phyloP scores from a whole-genome alignment of 2,113 vertebrate genomes.

The Lamprotornis superbus region DNA sequence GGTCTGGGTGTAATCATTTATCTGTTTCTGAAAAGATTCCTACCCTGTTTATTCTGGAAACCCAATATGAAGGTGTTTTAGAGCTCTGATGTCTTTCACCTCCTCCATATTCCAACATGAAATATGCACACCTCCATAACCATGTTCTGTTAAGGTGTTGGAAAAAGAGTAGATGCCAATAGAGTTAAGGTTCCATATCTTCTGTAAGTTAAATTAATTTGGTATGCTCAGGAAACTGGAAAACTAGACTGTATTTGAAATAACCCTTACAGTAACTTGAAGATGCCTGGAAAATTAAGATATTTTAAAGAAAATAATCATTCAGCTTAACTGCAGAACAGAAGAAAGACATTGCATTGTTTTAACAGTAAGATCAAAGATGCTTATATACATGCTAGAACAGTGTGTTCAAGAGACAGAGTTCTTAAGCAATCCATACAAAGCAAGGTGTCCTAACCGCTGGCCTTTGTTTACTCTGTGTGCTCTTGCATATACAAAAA shows the following conservation, averaged over 20 bases:
- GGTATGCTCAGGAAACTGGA: background rate
- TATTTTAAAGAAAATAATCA: background rate
- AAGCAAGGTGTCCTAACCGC: background rate
- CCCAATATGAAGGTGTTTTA: background rate
- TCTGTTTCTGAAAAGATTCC: background rate
- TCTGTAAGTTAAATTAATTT: background rate
- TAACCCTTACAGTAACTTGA: background rate
- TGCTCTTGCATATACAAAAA: background rate
- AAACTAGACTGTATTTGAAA: background rate
- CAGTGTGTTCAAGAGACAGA: background rate
- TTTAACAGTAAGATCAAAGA: background rate
- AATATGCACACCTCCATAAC: background rate
- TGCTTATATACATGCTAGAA: background rate
- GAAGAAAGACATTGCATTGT: background rate
- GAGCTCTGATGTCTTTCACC: background rate
- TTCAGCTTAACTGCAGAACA: background rate
- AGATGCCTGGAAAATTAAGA: background rate
- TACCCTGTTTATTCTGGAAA: background rate
- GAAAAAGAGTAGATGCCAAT: background rate
- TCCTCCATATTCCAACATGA: background rate
- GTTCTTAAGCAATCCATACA: background rate
- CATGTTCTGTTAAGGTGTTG: background rate
- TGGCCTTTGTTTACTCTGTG: background rate
- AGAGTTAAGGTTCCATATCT: background rate
- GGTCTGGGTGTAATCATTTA: background rate